Conservation (phyloP, 1,140 invertebrate genomes). For the Littorina saxatilis region DNA sequence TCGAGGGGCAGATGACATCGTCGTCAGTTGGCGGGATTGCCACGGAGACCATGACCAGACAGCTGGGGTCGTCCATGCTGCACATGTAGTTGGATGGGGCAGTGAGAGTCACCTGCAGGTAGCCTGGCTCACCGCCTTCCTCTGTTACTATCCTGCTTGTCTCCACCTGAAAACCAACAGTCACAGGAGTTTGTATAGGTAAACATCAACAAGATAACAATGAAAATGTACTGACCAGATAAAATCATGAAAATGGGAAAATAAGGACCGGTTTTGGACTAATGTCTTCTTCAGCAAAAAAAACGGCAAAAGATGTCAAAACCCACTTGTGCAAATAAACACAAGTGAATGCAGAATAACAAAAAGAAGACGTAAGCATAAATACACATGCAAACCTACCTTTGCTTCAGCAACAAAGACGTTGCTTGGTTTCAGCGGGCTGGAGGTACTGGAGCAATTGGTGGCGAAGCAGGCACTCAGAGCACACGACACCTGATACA, state of each 20-base stretch:
- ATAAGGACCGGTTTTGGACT: too few species aligned
- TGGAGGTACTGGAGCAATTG: conserved; percentile 52
- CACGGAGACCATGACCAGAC: neutral
- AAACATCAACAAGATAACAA: too few species aligned
- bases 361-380: too few species aligned
- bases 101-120: conserved; percentile 25
- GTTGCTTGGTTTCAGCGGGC: conserved; percentile 52
- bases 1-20: conserved; percentile 21
- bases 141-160: neutral
- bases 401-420: conserved; percentile 49
- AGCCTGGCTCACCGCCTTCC: neutral
- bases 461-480: conserved; percentile 51
- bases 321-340: too few species aligned
- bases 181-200: too few species aligned
- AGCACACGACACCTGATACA: conserved; percentile 54
- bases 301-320: too few species aligned
- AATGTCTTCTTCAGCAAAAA: too few species aligned
- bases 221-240: too few species aligned
- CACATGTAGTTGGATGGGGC: conserved; percentile 28
- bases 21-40: neutral
- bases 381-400: conserved; percentile 46
- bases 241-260: too few species aligned
- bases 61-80: neutral
- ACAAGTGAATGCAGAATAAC: too few species aligned
- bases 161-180: neutral